Conservation (phyloP, 2,797 vertebrate species). For the Phoxinus dragarum region DNA sequence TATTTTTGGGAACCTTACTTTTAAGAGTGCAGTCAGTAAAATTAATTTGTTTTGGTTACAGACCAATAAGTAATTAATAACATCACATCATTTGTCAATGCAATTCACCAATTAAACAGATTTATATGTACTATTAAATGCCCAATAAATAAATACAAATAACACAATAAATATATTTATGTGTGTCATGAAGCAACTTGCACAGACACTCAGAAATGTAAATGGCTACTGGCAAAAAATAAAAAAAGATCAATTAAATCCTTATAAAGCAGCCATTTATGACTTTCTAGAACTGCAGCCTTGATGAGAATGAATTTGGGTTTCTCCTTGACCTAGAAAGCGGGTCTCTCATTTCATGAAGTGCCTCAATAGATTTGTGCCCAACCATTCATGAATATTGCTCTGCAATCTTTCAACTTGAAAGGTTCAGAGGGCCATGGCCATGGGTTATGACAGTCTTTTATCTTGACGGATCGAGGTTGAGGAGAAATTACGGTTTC, state of each 20-base stretch:
- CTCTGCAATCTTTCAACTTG: conserved; percentile 55
- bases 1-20: neutral
- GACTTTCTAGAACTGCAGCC: conserved; percentile 13
- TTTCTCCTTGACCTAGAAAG: conserved; percentile 56
- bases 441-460: conserved; percentile 53
- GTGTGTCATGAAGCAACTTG: neutral
- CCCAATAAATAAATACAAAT: neutral
- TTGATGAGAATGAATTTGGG: conserved; percentile 49
- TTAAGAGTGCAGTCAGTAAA: neutral
- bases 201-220: neutral
- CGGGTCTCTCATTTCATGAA: conserved; percentile 48
- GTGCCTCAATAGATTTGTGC: conserved; percentile 55
- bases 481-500: conserved; percentile 45
- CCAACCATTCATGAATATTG: conserved; percentile 55
- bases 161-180: neutral
- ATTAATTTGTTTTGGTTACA: neutral
- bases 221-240: conserved; percentile 5
- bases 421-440: conserved; percentile 53
- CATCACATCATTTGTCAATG: neutral
- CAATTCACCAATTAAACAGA: neutral
- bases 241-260: conserved; percentile 32
- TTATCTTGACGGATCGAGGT: conserved; percentile 53
- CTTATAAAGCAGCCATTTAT: conserved; percentile 38
- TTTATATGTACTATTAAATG: neutral
- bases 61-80: neutral